Base-by-base conservation (phyloP, 2,113 vertebrate genomes). In the Mionectes macconnelli region DNA sequence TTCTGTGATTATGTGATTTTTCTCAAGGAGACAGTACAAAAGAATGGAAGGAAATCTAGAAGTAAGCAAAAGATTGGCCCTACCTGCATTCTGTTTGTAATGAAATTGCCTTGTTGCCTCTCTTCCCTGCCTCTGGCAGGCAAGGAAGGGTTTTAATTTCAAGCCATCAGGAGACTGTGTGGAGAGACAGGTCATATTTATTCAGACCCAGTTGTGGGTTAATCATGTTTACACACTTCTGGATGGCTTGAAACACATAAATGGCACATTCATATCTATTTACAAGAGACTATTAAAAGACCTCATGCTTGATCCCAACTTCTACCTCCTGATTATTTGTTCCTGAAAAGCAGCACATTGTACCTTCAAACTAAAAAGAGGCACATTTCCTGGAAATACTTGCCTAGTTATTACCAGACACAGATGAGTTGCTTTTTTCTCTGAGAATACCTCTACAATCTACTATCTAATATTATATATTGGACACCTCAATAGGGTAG, bases 341-440 rank as follows among this genome's bases (percentile, higher is more conserved):
- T 37, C 44, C 40, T 39, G 25, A 45, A 55, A 68, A 68, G 9
- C 0, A 0, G 2, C 37, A 66, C 0, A 0, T 14, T 57, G 20
- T 72, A 5, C 30, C 40, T 80, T 85, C 33, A 69, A 27, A 87
- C 4, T 47, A 74, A 53, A 31, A n/a, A 87, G 17, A 28, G 25
- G 3, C 8, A 75, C 1, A 16, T 74, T 84, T 82, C 45, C 57
- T 73, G 42, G 40, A 60, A 91, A 69, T 33, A 22, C 6, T 53
- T 62, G 19, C 57, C 14, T 37, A 40, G 22, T 9, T 87, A 22
- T 55, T 76, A 33, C 12, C 44, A 53, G 39, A 72, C 3, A 60
- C 9, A 59, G 28, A 44, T 35, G 18, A 49, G 8, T 67, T 68
- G 62, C 3, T 52, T 74, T 69, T 18, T 40, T 39, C 25, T 52